Evolutionary conservation across 2,113 vertebrate genomes (phyloP), one percentile per base, ranked within the genome.

Genomic region (Toxostoma redivivum): DNA sequence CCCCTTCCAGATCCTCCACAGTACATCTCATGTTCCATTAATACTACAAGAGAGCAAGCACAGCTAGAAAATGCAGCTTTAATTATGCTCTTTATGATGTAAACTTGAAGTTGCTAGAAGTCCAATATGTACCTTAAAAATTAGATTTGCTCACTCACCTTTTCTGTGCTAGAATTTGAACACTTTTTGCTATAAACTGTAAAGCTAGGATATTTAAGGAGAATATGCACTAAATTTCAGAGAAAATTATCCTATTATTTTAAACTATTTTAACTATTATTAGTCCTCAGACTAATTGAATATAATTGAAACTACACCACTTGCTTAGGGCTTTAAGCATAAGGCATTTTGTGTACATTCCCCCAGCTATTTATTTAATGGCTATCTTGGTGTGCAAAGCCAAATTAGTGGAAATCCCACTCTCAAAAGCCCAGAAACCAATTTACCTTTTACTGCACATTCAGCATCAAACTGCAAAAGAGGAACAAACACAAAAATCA

Each of bases 381-480:
- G 81, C 64, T 53, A 51, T 35, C 12, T 94, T 57, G 37, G 38
- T 44, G 77, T 74, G 70, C 3, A 48, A 65, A 91, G 69, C 72
- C 38, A 87, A 71, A 86, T 20, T 37, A 76, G 73, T n/a, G 78
- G 48, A 71, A 89, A 96, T 42, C 17, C 71, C 61, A 62, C 64
- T 76, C 57, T 38, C 31, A 65, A 92, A 76, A 31, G 33, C 53
- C 69, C 81, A 28, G 69, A 84, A 92, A 61, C 66, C 57, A 77
- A 80, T 93, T 89, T 88, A 92, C 47, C 45, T 94, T 96, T 91
- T 91, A 89, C 94, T 95, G 88, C 93, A 96, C 48, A 77, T 91
- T 95, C 86, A 92, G 58, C 90, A 94, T 27, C 81, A 37, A 97
- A 90, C 77, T 93, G 48, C 81, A 79, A 76, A 64, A 72, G 44